Conservation (phyloP, 2,888 invertebrate species). For the Meghimatium bilineatum region DNA sequence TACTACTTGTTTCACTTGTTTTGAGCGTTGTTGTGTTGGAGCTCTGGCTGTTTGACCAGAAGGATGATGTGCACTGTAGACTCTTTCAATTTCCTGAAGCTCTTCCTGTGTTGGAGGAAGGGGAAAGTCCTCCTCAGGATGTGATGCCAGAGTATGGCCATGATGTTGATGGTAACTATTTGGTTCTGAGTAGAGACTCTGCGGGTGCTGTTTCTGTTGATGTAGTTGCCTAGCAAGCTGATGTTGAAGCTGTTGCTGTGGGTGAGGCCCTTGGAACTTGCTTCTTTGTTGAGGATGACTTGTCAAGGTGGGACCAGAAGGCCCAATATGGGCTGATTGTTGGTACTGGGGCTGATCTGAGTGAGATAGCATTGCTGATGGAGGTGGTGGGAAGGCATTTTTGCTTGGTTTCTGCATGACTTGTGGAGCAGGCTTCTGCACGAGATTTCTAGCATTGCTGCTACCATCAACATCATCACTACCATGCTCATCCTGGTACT, state of each 20-base stretch:
- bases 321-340: background rate
- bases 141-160: slow-evolving; percentile 24
- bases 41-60: slow-evolving; percentile 38
- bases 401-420: slow-evolving; percentile 38
- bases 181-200: slow-evolving; percentile 16
- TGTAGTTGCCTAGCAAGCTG: slow-evolving; percentile 13
- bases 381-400: slow-evolving; percentile 20
- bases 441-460: slow-evolving; percentile 25
- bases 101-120: slow-evolving; percentile 71
- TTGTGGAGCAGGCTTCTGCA: slow-evolving; percentile 22
- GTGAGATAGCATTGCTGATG: slow-evolving; percentile 14
- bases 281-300: background rate
- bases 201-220: slow-evolving; percentile 28
- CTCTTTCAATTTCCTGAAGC: slow-evolving; percentile 64
- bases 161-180: slow-evolving; percentile 33
- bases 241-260: slow-evolving; percentile 37
- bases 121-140: slow-evolving; percentile 63
- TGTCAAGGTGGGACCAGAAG: slow-evolving; percentile 20
- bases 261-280: slow-evolving; percentile 26
- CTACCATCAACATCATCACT: slow-evolving; percentile 32
- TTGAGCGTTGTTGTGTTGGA: background rate
- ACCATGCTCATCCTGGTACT: slow-evolving; percentile 53
- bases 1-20: slow-evolving; percentile 5
- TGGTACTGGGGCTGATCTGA: slow-evolving; percentile 1
- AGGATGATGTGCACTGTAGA: slow-evolving; percentile 60